These are phyloP conservation scores for Diacarnus erythraeanus DNA, from an alignment of 37 sponge, comb jelly and placozoan genomes.

Conservation along the genomic window DNA sequence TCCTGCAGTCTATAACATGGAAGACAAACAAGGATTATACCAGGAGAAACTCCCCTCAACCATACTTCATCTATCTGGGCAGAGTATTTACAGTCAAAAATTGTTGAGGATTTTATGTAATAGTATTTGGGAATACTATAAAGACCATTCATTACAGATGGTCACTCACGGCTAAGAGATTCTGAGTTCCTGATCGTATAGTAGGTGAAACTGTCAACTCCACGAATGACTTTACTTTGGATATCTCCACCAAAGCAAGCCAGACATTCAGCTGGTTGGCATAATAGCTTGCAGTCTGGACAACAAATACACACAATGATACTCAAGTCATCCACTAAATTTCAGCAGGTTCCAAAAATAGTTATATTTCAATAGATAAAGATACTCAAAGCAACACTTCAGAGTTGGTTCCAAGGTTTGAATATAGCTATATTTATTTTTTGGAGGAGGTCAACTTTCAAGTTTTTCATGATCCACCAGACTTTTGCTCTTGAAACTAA, in stretches of 20 bases:
- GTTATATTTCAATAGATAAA: too few species aligned
- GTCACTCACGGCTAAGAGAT: slow-evolving; percentile 66
- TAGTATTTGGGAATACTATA: background rate
- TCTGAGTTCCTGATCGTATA: slow-evolving; percentile 77
- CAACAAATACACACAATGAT: background rate
- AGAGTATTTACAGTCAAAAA: background rate
- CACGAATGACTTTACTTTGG: slow-evolving; percentile 94
- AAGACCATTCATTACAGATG: background rate
- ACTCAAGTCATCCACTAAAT: too few species aligned
- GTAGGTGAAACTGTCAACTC: slow-evolving; percentile 80
- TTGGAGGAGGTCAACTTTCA: too few species aligned
- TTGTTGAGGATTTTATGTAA: background rate
- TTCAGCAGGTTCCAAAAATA: too few species aligned
- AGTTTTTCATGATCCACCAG: too few species aligned
- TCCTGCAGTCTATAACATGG: slow-evolving; percentile 80
- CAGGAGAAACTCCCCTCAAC: too few species aligned
- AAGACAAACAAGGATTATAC: slow-evolving; percentile 10
- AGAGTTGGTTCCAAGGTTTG: too few species aligned
- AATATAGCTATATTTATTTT: too few species aligned
- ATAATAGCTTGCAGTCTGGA: slow-evolving; percentile 51
- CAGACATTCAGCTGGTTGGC: slow-evolving; percentile 71
- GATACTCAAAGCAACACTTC: too few species aligned
- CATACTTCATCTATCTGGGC: background rate
- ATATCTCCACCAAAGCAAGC: slow-evolving; percentile 88
- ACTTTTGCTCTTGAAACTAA: too few species aligned